Base-by-base conservation (phyloP, 2,113 vertebrate genomes). In the Macroglossus sobrinus region DNA sequence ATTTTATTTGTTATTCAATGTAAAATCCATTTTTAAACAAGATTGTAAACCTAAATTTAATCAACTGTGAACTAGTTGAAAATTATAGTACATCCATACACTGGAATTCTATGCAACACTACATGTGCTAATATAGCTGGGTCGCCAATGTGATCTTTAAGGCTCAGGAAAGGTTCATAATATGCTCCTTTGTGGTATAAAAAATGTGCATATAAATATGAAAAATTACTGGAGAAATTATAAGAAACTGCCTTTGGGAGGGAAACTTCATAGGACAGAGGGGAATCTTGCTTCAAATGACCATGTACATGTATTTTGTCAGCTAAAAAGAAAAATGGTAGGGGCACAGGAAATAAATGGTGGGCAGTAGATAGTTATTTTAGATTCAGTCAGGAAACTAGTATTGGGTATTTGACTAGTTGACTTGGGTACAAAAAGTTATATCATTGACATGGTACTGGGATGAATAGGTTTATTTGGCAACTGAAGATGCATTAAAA, bases 1-100 rank as follows among this genome's bases (percentile, higher is more conserved):
- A 92, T 89, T 10, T 72, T 47, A 26, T 2, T 61, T 84, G 33
- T 38, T 68, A 81, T 22, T 84, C 12, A 2, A 47, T 84, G 21
- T 74, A 94, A 68, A 61, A 72, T 55, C 88, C 6, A 1, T 92
- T 96, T 85, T 92, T 87, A 82, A 94, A 91, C 75, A 91, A 45
- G 45, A 84, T 10, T 45, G 9, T 86, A 76, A 91, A 30, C 19
- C 15, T 90, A 75, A 89, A 69, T 89, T 30, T 63, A 61, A 40
- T 84, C 13, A 91, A 0, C 66, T 45, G 63, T 66, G 47, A 16
- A 80, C 28, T 79, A 30, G 15, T 21, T 68, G 15, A 89, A 68
- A 85, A 45, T 59, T 85, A 43, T 28, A 13, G 13, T 72, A 30
- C 0, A 21, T 63, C 69, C 24, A 38, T 72, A 76, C 33, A 55